Evolutionary conservation across 2,888 invertebrate genomes (phyloP).

Genomic region (Phortica okadai): DNA sequence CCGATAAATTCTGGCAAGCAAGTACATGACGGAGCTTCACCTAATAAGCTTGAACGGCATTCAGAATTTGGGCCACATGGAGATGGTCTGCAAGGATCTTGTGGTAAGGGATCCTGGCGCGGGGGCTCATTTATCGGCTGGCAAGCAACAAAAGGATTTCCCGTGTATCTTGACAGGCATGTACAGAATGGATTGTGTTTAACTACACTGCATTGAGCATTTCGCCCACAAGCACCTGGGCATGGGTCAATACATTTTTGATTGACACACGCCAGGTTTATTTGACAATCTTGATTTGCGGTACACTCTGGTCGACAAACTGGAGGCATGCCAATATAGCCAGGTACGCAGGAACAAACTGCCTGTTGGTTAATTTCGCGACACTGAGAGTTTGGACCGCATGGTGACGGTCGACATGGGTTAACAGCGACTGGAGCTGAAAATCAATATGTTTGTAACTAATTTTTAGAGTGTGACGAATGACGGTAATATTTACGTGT

Average conservation of each 20-base stretch:
- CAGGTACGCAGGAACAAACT: conserved; percentile 83
- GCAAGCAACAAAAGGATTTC: conserved; percentile 87
- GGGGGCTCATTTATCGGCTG: conserved; percentile 78
- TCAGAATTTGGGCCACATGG: conserved; percentile 86
- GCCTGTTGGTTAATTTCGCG: conserved; percentile 83
- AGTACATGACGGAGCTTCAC: conserved; percentile 84
- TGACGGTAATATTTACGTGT: conserved; percentile 70
- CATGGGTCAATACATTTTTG: conserved; percentile 85
- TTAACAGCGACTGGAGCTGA: conserved; percentile 74
- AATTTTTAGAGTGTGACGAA: neutral
- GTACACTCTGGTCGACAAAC: conserved; percentile 86
- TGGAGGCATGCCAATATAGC: conserved; percentile 84
- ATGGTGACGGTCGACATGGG: conserved; percentile 81
- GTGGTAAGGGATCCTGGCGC: conserved; percentile 68
- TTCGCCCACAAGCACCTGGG: conserved; percentile 81
- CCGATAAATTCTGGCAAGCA: conserved; percentile 84
- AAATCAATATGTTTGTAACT: conserved; percentile 36
- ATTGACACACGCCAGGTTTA: conserved; percentile 82
- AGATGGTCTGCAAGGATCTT: conserved; percentile 82
- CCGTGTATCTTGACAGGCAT: conserved; percentile 82
- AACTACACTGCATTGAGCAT: conserved; percentile 81
- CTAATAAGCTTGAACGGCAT: conserved; percentile 78
- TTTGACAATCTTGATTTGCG: conserved; percentile 82
- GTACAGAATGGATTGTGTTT: conserved; percentile 87
- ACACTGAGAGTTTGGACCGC: conserved; percentile 88